These are phyloP conservation scores for Yasuhikotakia modesta DNA, from an alignment of 2,797 vertebrate species.

Conservation along the genomic window DNA sequence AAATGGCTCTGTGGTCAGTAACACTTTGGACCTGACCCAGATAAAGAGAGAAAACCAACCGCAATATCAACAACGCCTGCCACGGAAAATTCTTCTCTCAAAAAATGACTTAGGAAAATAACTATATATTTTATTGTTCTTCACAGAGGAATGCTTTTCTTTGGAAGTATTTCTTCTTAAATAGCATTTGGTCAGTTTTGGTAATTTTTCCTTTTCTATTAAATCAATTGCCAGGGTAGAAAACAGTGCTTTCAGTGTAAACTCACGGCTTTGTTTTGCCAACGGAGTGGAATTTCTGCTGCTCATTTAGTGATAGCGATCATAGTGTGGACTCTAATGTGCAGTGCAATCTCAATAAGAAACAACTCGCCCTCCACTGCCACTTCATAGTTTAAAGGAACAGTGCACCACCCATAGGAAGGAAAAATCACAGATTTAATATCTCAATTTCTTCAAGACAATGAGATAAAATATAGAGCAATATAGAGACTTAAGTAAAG, in stretches of 20 bases:
- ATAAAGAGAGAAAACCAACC: slow-evolving; percentile 49
- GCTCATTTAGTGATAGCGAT: slow-evolving; percentile 32
- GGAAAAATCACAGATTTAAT: no score
- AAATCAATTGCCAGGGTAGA: slow-evolving; percentile 48
- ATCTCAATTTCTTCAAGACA: no score
- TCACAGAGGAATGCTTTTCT: slow-evolving; percentile 57
- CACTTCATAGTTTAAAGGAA: background rate
- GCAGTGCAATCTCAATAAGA: background rate
- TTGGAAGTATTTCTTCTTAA: slow-evolving; percentile 53
- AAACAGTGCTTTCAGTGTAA: slow-evolving; percentile 1
- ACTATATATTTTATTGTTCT: slow-evolving; percentile 55
- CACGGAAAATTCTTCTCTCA: slow-evolving; percentile 48
- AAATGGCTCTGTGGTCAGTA: slow-evolving; percentile 56
- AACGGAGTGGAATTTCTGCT: slow-evolving; percentile 33
- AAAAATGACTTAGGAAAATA: slow-evolving; percentile 48
- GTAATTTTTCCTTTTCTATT: slow-evolving; percentile 54
- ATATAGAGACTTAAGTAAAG: no score
- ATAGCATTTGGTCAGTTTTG: slow-evolving; percentile 51
- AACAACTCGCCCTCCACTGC: background rate
- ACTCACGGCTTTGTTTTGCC: slow-evolving; percentile 17
- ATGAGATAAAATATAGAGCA: no score
- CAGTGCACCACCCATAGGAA: background rate
- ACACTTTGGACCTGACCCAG: slow-evolving; percentile 56
- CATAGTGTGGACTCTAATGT: background rate
- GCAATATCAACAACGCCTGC: slow-evolving; percentile 49